Evolutionary conservation across 1,140 invertebrate genomes (phyloP).

Genomic region (Saxidomus purpurata): DNA sequence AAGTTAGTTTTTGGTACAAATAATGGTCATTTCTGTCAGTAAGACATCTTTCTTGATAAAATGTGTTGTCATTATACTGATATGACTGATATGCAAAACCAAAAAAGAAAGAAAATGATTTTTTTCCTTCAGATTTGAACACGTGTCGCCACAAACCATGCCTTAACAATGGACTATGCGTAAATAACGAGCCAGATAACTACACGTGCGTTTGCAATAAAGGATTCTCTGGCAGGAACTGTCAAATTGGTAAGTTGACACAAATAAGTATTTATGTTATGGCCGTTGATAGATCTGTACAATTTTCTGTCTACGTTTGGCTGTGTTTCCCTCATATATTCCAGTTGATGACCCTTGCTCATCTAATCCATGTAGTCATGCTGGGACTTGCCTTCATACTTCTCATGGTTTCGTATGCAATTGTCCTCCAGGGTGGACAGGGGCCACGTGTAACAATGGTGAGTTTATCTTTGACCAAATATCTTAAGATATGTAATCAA

Average conservation of each 20-base stretch:
- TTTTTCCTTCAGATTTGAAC: conserved; percentile 91
- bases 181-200: conserved; percentile 96
- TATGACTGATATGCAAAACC: no score
- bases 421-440: conserved; percentile 77
- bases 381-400: conserved; percentile 73
- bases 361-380: conserved; percentile 72
- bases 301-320: no score
- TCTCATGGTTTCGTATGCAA: conserved; percentile 77
- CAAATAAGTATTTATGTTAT: no score
- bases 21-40: no score
- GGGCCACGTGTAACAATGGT: conserved; percentile 71
- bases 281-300: no score
- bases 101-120: no score
- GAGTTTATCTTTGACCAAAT: no score
- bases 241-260: conserved; percentile 89
- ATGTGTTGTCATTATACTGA: no score
- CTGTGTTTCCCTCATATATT: no score
- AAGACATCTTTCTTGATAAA: no score
- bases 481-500: no score
- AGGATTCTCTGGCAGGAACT: conserved; percentile 95
- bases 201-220: conserved; percentile 96
- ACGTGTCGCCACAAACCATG: conserved; percentile 98
- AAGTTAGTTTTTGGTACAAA: no score
- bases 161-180: conserved; percentile 96
- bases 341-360: conserved; percentile 76